phyloP scores from a whole-genome alignment of 2,888 invertebrate species.

The Ectemnius cavifrons region DNA sequence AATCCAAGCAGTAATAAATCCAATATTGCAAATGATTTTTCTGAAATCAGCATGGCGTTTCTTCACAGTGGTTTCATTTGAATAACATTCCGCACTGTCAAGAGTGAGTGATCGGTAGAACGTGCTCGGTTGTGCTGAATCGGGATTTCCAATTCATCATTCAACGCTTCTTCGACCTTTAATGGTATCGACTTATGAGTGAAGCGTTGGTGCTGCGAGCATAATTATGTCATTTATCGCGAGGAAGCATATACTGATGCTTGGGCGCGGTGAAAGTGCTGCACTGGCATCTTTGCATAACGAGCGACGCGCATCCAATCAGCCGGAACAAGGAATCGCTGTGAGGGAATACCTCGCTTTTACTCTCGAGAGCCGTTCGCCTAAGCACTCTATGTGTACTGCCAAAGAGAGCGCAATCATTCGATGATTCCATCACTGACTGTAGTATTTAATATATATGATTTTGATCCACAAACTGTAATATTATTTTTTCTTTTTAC shows the following conservation, averaged over 20 bases:
- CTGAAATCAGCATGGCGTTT: too few relatives aligned
- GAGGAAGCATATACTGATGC: neutral
- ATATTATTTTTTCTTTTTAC: too few relatives aligned
- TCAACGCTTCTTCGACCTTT: neutral
- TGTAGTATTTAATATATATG: too few relatives aligned
- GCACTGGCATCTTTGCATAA: conserved; percentile 31
- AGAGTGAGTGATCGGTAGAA: too few relatives aligned
- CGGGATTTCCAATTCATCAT: neutral
- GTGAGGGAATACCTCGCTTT: conserved; percentile 16
- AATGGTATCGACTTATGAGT: neutral
- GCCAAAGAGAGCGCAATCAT: neutral
- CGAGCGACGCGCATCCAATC: conserved; percentile 6
- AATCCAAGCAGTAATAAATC: too few relatives aligned
- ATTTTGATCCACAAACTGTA: too few relatives aligned
- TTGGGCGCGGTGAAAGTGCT: neutral
- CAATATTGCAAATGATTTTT: too few relatives aligned
- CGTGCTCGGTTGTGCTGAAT: too few relatives aligned
- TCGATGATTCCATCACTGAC: neutral
- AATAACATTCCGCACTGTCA: too few relatives aligned
- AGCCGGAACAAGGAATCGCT: conserved; percentile 6
- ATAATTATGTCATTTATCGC: neutral
- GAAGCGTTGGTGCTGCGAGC: neutral
- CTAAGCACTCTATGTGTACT: neutral
- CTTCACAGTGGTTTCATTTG: too few relatives aligned
- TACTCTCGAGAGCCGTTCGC: conserved; percentile 15